phyloP scores from a whole-genome alignment of 2,113 vertebrate species.

The Centropristis striata region DNA sequence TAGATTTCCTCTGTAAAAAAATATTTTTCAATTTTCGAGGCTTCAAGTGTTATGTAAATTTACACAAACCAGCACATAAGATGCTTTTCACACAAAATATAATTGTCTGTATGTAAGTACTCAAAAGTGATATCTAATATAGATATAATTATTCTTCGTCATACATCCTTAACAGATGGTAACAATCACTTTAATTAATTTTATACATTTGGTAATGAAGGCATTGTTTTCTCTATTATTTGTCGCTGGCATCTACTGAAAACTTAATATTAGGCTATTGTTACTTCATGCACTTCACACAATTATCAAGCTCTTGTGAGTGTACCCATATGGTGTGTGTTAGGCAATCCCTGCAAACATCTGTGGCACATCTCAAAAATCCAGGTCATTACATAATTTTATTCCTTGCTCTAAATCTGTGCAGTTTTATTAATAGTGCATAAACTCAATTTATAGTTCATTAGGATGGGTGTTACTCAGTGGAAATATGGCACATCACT shows the following conservation, averaged over 20 bases:
- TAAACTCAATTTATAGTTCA: background rate
- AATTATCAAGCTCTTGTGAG: conserved; percentile 25
- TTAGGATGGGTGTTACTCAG: background rate
- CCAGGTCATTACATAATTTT: conserved; percentile 48
- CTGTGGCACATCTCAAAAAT: conserved; percentile 55
- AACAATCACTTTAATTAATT: background rate
- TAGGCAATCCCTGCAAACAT: conserved; percentile 50
- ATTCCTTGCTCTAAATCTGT: conserved; percentile 27
- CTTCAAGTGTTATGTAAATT: too few species aligned
- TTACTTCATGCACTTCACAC: conserved; percentile 1
- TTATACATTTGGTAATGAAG: background rate
- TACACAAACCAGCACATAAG: too few species aligned
- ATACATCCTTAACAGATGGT: background rate
- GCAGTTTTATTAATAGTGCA: conserved; percentile 10
- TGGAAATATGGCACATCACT: background rate
- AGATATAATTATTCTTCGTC: background rate
- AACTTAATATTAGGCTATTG: background rate
- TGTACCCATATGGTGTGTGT: conserved; percentile 45
- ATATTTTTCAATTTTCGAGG: too few species aligned
- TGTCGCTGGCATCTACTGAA: background rate
- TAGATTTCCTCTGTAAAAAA: too few species aligned
- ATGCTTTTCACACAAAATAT: too few species aligned
- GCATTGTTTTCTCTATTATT: background rate
- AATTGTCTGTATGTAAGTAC: too few species aligned
- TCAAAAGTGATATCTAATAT: too few species aligned